Percentiles rank a stretch among this genome's conserved stretches.
phyloP scores from a whole-genome alignment of 2,113 vertebrate genomes.

The human (Homo sapiens) region DNA sequence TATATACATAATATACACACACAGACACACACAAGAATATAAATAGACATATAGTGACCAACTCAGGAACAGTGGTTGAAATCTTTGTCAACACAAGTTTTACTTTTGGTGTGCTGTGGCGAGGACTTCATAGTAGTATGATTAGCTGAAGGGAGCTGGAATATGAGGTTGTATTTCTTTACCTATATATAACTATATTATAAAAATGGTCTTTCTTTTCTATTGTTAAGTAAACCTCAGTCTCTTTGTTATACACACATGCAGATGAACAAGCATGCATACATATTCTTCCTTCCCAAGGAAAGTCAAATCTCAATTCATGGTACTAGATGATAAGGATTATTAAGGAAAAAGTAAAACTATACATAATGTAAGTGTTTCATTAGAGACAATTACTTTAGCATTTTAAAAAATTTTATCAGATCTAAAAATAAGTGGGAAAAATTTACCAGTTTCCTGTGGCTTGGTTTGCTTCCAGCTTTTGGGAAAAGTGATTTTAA shows the following conservation, averaged over 20 bases:
- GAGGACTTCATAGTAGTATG: background rate
- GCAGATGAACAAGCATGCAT: background rate
- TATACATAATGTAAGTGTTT: background rate
- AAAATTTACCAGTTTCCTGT: background rate
- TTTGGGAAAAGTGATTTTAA: background rate
- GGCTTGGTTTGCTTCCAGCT: background rate
- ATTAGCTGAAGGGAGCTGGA: background rate
- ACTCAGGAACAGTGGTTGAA: background rate
- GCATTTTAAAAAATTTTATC: background rate
- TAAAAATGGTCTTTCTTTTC: conserved; percentile 18
- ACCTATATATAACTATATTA: background rate
- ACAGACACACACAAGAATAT: background rate
- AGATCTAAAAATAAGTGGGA: background rate
- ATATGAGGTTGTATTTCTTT: background rate
- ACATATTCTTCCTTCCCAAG: background rate
- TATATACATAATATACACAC: background rate
- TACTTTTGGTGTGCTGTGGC: background rate
- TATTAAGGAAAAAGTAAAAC: conserved; percentile 21
- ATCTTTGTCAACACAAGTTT: background rate
- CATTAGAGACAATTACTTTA: conserved; percentile 5
- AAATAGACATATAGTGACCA: background rate
- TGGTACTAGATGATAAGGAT: background rate
- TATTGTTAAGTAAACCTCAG: conserved; percentile 13
- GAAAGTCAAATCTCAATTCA: conserved; percentile 33
- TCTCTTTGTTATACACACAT: background rate